Base-by-base conservation (phyloP, 1,140 invertebrate genomes). In the Lethrus apterus region DNA sequence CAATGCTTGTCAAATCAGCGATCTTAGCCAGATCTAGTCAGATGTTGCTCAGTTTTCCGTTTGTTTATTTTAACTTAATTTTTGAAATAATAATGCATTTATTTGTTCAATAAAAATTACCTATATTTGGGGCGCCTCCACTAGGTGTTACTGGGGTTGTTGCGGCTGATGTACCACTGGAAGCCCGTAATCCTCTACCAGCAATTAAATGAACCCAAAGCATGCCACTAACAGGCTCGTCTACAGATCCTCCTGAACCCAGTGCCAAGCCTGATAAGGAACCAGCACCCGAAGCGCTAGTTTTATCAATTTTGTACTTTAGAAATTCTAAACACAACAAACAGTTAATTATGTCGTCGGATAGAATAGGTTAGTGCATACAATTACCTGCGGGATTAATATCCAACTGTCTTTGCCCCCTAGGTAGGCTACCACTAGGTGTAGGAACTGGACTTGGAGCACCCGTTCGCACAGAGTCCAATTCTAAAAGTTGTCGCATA, bases 301-400 rank as follows among this genome's bases (percentile, higher is more conserved):
- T 79, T 61, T 87, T 89, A 58, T 91, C 89, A 62, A 89, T 80
- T 70, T 91, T 92, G 70, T 93, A 93, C 70, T 92, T 92, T 57
- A 89, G 76, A 68, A 92, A 93, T 71, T 93, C 89, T 80, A 68
- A 8, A 70, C 66, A 13, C 56, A 60, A 46, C 26, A 13, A 21
- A n/a, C n/a, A 26, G 17, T 15, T 44, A 32, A 33, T 9, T 45
- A 23, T 9, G 23, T 4, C 9, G 14, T 7, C 5, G 32, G n/a
- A 26, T 26, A 7, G 7, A 26, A 26, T 7, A 7, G 7, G 24
- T 26, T 26, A 26, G 21, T 26, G 24, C 29, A 24, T 11, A 31
- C 13, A 11, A 54, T 63, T 54, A 83, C 81, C 81, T 64, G 86
- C 86, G 59, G 87, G 86, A 75, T 91, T 90, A 57, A 91, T 89